Evolutionary conservation across 2,113 vertebrate species (phyloP).

Genomic region (Onychostoma macrolepis): DNA sequence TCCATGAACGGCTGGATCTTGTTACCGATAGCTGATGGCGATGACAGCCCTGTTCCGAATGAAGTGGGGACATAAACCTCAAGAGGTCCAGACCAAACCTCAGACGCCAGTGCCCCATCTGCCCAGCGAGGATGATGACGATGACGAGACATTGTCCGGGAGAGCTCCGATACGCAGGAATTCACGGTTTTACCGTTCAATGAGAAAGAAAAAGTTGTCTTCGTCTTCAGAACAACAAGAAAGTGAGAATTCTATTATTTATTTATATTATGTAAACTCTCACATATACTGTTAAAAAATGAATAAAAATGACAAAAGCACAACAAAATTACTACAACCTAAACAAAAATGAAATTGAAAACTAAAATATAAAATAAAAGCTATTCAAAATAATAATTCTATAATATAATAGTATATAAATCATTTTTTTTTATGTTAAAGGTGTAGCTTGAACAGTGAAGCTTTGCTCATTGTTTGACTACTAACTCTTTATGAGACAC

Average conservation of each 20-base stretch:
- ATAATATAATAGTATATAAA: background rate
- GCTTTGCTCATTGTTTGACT: background rate
- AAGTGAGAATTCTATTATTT: conserved; percentile 59
- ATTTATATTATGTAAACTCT: background rate
- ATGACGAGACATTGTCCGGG: conserved; percentile 50
- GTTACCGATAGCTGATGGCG: conserved; percentile 17
- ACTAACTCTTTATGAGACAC: background rate
- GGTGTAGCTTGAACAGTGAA: background rate
- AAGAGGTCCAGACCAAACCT: conserved; percentile 39
- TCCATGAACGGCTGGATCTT: background rate
- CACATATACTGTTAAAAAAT: background rate
- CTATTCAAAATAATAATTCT: background rate
- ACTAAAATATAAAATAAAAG: background rate
- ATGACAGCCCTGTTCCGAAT: conserved; percentile 71
- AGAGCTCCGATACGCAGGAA: conserved; percentile 71
- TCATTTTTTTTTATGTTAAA: background rate
- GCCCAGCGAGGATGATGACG: conserved; percentile 61
- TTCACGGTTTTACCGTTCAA: conserved; percentile 75
- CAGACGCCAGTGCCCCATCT: conserved; percentile 5
- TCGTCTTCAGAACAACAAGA: conserved; percentile 53
- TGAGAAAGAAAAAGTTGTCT: conserved; percentile 72
- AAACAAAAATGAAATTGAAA: background rate
- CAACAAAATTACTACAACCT: too few species aligned
- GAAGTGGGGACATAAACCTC: conserved; percentile 69
- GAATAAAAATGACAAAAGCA: too few species aligned